Conservation (phyloP, 2,888 invertebrate species). For the Anodontia alba region DNA sequence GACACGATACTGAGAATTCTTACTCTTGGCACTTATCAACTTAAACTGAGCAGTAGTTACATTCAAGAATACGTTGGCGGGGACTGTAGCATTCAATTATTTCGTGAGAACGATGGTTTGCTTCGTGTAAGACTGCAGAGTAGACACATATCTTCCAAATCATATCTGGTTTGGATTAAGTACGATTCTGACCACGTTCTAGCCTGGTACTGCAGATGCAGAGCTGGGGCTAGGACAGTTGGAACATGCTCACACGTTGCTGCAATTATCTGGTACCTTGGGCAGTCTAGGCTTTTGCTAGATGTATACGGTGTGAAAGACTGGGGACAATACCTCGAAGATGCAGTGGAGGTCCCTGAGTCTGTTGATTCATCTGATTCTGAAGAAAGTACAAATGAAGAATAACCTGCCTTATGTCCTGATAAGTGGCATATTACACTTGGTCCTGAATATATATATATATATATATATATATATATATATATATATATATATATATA, state of each 20-base stretch:
- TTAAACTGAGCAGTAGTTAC: slow-evolving; percentile 41
- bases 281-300: not conserved
- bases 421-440: too few relatives aligned
- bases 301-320: not conserved
- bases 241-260: not conserved
- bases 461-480: too few relatives aligned
- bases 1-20: slow-evolving; percentile 24
- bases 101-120: slow-evolving; percentile 15
- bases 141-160: not conserved
- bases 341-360: too few relatives aligned
- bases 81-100: slow-evolving; percentile 24
- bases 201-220: slow-evolving; percentile 32
- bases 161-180: not conserved
- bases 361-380: too few relatives aligned
- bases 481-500: too few relatives aligned
- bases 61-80: slow-evolving; percentile 41
- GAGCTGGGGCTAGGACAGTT: not conserved
- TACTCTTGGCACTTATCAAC: slow-evolving; percentile 44
- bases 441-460: too few relatives aligned
- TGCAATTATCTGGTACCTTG: not conserved
- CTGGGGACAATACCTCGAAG: not conserved
- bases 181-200: not conserved
- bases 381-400: too few relatives aligned
- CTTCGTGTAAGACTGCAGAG: not conserved
- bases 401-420: too few relatives aligned